Base-by-base conservation (phyloP, 2,888 invertebrate genomes). In the Hyposoter dolosus region DNA sequence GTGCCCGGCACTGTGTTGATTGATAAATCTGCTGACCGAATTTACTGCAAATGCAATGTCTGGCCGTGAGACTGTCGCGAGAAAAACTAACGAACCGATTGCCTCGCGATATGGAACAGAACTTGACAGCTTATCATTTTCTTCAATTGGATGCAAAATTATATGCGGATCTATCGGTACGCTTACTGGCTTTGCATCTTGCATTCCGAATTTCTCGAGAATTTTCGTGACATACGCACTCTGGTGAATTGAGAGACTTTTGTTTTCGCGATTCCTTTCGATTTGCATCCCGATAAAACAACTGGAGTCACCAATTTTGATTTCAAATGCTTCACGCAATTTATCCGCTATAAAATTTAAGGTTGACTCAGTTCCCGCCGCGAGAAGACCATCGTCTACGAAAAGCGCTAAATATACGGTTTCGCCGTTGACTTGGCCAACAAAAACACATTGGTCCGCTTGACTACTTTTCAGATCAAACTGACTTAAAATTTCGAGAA, bases 81-180 rank as follows among this genome's bases (percentile, higher is more conserved):
- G 35, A 40, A 56, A 82, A 53, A 82, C 45, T 0, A 76, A 32
- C 7, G 75, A 76, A 6, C 75, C 69, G n/a, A 76, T 32, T 2
- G 82, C 76, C 28, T 76, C 68, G 3, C 74, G 74, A 68, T 83
- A 88, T 1, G 88, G 88, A 3, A 85, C 74, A 43, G 28, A 28
- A 28, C 23, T 60, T 35, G 5, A 40, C 6, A 28, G 28, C 28
- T 28, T 28, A 28, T 28, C 28, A 28, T 28, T 28, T 6, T 50
- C 10, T 74, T 32, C 12, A 75, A 40, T 6, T 56, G 60, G 23
- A 7, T 5, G 3, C 47, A 78, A 40, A 1, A 19, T 9, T n/a
- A 40, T 17, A 28, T 56, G 40, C 12, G 56, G 68, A 53, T 78
- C 56, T 4, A 15, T 4, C 12, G 78, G 78, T 15, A 69, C 43